Evolutionary conservation across 92 coral and sea anemone genomes (phyloP).

Genomic region (Epizoanthus stellaris): DNA sequence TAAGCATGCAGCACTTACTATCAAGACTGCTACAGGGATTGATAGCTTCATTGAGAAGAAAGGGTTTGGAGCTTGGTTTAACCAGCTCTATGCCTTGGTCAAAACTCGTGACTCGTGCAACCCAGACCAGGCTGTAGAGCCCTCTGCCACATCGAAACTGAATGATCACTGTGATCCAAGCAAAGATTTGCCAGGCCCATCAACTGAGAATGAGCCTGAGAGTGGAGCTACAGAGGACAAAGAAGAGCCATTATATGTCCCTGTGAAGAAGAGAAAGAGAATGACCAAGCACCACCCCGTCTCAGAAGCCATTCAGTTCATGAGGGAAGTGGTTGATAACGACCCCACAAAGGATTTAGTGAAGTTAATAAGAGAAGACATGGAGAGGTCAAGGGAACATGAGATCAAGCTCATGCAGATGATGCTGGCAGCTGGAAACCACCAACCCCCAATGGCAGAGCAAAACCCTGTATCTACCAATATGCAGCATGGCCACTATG

Average conservation of each 20-base stretch:
- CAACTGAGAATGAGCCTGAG: slow-evolving; percentile 14
- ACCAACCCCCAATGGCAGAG: slow-evolving; percentile 22
- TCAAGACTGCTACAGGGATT: slow-evolving; percentile 58
- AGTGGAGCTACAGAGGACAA: slow-evolving; percentile 17
- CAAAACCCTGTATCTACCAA: slow-evolving; percentile 18
- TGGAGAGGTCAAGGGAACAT: slow-evolving; percentile 52
- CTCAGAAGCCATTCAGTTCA: slow-evolving; percentile 36
- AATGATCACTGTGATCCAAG: slow-evolving; percentile 40
- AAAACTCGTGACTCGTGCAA: slow-evolving; percentile 59
- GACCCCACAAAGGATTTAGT: slow-evolving; percentile 43
- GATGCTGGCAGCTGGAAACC: slow-evolving; percentile 42
- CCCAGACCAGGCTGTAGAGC: slow-evolving; percentile 63
- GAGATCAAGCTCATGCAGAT: slow-evolving; percentile 46
- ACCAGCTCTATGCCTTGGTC: slow-evolving; percentile 54
- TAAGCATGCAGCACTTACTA: slow-evolving; percentile 58
- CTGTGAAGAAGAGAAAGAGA: slow-evolving; percentile 35
- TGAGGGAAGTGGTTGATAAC: slow-evolving; percentile 22
- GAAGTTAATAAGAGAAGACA: no score
- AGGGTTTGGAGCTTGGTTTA: slow-evolving; percentile 57
- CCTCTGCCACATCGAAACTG: slow-evolving; percentile 52
- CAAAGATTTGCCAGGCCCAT: slow-evolving; percentile 38
- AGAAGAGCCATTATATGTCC: slow-evolving; percentile 32
- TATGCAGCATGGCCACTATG: slow-evolving; percentile 28
- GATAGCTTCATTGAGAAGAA: slow-evolving; percentile 15
- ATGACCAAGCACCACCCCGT: slow-evolving; percentile 13